Conservation (phyloP, 1,140 invertebrate genomes). For the Habropoda laboriosa region DNA sequence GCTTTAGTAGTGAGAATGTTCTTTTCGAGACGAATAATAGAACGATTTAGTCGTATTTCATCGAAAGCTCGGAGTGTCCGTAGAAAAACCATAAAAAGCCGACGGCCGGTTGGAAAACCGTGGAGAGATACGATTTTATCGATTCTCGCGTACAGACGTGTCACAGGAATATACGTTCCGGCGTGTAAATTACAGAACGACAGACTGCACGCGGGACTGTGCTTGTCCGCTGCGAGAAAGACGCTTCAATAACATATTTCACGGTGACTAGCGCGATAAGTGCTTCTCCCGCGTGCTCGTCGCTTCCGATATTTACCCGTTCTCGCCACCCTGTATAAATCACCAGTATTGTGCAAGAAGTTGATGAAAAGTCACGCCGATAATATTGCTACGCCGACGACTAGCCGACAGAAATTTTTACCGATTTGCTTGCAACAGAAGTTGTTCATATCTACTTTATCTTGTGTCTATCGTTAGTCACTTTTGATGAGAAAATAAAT, state of each 20-base stretch:
- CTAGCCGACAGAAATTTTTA: slow-evolving; percentile 27
- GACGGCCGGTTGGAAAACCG: background rate
- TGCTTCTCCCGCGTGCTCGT: background rate
- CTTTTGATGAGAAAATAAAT: too few relatives aligned
- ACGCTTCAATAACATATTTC: slow-evolving; percentile 32
- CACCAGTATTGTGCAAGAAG: slow-evolving; percentile 24
- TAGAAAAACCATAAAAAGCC: slow-evolving; percentile 15
- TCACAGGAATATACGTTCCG: background rate
- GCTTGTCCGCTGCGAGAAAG: background rate
- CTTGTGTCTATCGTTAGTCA: background rate
- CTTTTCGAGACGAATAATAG: too few relatives aligned
- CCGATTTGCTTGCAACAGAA: slow-evolving; percentile 1
- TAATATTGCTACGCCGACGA: slow-evolving; percentile 42
- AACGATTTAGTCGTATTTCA: background rate
- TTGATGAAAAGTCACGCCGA: slow-evolving; percentile 58
- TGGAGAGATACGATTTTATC: slow-evolving; percentile 13
- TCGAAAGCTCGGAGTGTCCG: background rate
- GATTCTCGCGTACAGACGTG: slow-evolving; percentile 12
- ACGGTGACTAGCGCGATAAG: slow-evolving; percentile 31
- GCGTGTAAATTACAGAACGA: slow-evolving; percentile 29
- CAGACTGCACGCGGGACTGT: slow-evolving; percentile 3
- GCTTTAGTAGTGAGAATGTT: too few relatives aligned
- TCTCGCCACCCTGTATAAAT: slow-evolving; percentile 26
- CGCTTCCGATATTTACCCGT: slow-evolving; percentile 5
- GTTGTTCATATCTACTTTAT: background rate